phyloP scores from a whole-genome alignment of 2,888 invertebrate genomes.

The Saturnia japonica region DNA sequence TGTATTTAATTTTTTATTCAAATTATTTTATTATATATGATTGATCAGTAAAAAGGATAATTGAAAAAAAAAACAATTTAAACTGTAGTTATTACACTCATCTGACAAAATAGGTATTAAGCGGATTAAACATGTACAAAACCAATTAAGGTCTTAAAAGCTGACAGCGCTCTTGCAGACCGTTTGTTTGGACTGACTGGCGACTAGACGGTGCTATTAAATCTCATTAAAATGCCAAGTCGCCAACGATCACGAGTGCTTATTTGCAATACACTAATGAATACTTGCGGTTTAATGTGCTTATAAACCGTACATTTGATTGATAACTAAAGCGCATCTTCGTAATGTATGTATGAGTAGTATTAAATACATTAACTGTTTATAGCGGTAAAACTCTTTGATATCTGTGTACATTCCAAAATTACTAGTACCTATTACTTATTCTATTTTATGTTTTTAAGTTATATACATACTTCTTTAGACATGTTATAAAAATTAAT shows the following conservation, averaged over 20 bases:
- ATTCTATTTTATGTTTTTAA: background rate
- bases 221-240: conserved; percentile 73
- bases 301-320: background rate
- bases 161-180: conserved; percentile 55
- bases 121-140: conserved; percentile 70
- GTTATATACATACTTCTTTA: too few species aligned
- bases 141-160: conserved; percentile 72
- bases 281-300: background rate
- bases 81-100: conserved; percentile 51
- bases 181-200: conserved; percentile 38
- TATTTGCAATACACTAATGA: conserved; percentile 56
- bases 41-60: background rate
- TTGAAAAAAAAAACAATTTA: background rate
- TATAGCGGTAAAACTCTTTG: background rate
- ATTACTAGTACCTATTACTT: background rate
- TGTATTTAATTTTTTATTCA: background rate
- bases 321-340: conserved; percentile 26
- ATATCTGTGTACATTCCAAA: background rate
- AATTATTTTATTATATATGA: background rate
- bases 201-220: conserved; percentile 59
- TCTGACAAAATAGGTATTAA: conserved; percentile 64
- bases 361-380: background rate
- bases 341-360: background rate
- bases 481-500: too few species aligned
- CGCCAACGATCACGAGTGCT: conserved; percentile 66